Evolutionary conservation across 2,888 invertebrate genomes (phyloP), one percentile per base, ranked within the genome.

Genomic region (Mythimna pallens): DNA sequence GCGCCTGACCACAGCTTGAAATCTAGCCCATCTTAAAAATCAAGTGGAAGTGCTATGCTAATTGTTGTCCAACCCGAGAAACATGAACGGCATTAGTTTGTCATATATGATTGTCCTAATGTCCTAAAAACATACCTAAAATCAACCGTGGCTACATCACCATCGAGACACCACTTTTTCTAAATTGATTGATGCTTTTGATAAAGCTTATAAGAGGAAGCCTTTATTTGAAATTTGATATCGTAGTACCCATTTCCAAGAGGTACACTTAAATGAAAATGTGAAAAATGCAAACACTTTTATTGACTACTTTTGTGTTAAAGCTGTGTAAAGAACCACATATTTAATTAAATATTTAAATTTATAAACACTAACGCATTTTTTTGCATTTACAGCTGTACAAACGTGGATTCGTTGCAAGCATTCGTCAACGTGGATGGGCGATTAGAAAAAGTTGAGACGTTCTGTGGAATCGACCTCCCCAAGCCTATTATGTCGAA

Each of bases 401-500:
- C 98, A 65, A 97, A 97, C 85, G 97, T 97, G 86, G 98, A 98
- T 93, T 97, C 98, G n/a, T 94, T 98, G 77, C 97, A 98, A 91
- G 98, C 98, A 20, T 98, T 98, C 92, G 98, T 99, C 65, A 97
- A 98, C 88, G 98, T 98, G 72, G 98, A 98, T 66, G 98, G 98
- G 2, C 97, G 98, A 86, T 97, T 98, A 96, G 98, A 99, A 91
- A 98, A 98, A 90, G 98, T 99, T 71, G 98, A 98, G 88, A 97
- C 98, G 40, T 98, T 98, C 91, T 99, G 99, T 92, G 99, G 99
- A 10, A 97, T 97, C 54, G 97, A 97, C 81, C 93, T 98, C 68
- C 99, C 99, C 1, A 98, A 98, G 84, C 98, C 98, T 73, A 97
- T 99, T 82, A 99, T 99, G 99, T 99, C 99, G 74, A 98, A 98